Base-by-base conservation (phyloP, 2,113 vertebrate genomes). In the Parus major region DNA sequence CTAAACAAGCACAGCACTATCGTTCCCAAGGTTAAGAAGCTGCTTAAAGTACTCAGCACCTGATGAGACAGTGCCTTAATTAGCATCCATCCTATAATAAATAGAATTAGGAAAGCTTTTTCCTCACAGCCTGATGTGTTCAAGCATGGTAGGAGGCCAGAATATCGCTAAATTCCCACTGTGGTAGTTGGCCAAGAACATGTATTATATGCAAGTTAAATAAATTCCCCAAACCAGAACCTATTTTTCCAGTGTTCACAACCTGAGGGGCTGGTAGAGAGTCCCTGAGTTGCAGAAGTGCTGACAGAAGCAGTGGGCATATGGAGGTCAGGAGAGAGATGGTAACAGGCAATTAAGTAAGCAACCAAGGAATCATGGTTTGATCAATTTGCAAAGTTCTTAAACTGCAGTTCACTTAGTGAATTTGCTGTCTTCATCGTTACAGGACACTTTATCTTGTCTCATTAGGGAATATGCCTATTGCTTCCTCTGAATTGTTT, bases 351-450 rank as follows among this genome's bases (percentile, higher is more conserved):
- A 15, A 94, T 97, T 97, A 97, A 97, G 88, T 69, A 84, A 90
- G 88, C 80, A 96, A 81, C 81, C 90, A 90, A 96, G 72, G 79
- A 96, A 92, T 88, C 86, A 68, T 5, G 29, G 56, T 87, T 91
- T 91, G 91, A 96, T 94, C 90, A 95, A 88, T 94, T 90, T 94
- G 70, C 72, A 94, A 93, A 88, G 86, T 92, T 97, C 79, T 87
- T 82, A 92, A 94, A 93, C 65, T 91, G 87, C 90, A 95, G 65
- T 70, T 93, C 63, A 90, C 52, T 81, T 63, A 64, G 71, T 78
- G 75, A 97, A 85, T 96, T 80, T 94, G 91, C 83, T 95, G 84
- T 81, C 86, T 90, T 95, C 91, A 94, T 96, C 87, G 65, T 55
- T 94, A 93, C 69, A 87, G 77, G 69, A 89, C 80, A 77, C 86